Conservation (phyloP, 2,888 invertebrate genomes). For the Tetranychus truncatus region DNA sequence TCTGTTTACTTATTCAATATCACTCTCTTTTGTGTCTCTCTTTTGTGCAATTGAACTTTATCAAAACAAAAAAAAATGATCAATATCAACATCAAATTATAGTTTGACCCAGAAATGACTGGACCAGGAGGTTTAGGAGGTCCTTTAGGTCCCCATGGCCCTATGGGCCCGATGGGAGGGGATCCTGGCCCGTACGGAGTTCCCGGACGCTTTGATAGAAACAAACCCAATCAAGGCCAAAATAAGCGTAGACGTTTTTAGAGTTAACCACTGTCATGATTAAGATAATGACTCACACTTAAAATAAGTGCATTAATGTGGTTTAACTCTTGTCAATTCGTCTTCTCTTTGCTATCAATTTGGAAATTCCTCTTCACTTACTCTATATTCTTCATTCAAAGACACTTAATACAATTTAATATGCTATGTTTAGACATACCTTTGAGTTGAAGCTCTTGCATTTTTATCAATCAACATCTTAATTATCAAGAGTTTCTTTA, state of each 20-base stretch:
- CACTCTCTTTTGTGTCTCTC: background rate
- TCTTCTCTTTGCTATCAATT: no score
- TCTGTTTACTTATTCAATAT: background rate
- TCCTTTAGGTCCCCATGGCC: slow-evolving; percentile 5
- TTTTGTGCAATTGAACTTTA: background rate
- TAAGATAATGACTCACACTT: no score
- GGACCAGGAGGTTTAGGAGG: slow-evolving; percentile 9
- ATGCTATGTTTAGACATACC: no score
- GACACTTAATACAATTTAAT: no score
- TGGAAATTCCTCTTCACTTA: no score
- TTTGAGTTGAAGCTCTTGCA: no score
- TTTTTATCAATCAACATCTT: no score
- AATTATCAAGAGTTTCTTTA: no score
- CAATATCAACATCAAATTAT: background rate
- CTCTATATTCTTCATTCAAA: no score
- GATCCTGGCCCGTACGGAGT: slow-evolving; percentile 3
- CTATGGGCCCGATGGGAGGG: background rate
- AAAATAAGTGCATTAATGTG: no score
- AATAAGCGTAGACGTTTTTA: slow-evolving; percentile 9
- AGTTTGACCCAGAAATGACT: slow-evolving; percentile 9
- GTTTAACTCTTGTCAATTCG: no score
- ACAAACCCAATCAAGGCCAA: background rate
- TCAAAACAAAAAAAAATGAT: background rate
- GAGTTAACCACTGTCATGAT: background rate
- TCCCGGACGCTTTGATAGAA: slow-evolving; percentile 6